Conservation (phyloP, 2,113 vertebrate genomes). For the Monopterus albus region DNA sequence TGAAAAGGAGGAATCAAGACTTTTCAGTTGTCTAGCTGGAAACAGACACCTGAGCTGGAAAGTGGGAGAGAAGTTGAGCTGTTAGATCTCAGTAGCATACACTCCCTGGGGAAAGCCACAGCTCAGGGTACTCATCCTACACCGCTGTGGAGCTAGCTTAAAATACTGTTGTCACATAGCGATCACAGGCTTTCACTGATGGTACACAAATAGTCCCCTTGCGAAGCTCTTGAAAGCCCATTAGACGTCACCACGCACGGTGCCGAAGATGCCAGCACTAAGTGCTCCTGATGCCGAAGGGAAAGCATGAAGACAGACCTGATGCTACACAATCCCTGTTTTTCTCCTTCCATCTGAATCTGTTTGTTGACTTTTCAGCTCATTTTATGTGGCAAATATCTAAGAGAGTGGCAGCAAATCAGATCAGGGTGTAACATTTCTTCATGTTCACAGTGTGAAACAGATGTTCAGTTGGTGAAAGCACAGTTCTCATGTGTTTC, state of each 20-base stretch:
- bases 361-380: conserved; percentile 79
- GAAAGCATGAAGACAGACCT: conserved; percentile 73
- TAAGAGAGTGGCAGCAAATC: conserved; percentile 62
- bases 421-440: conserved; percentile 68
- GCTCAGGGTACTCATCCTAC: conserved; percentile 71
- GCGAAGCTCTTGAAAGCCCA: conserved; percentile 79
- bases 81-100: conserved; percentile 77
- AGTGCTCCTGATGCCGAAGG: conserved; percentile 80
- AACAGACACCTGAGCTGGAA: conserved; percentile 80
- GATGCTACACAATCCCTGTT: conserved; percentile 65
- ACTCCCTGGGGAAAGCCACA: conserved; percentile 70
- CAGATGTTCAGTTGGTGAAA: conserved; percentile 53
- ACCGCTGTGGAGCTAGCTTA: conserved; percentile 60
- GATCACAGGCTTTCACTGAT: conserved; percentile 75
- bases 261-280: conserved; percentile 72
- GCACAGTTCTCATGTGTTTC: conserved; percentile 40
- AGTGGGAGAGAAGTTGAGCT: conserved; percentile 79
- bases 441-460: conserved; percentile 48
- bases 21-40: conserved; percentile 76
- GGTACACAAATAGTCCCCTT: conserved; percentile 81
- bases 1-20: conserved; percentile 77
- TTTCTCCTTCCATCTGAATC: conserved; percentile 53
- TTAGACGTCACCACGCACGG: conserved; percentile 74
- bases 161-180: conserved; percentile 80
- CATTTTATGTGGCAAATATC: conserved; percentile 74